Percentiles rank a stretch among this genome's conserved stretches.
phyloP scores from a whole-genome alignment of 1,140 invertebrate genomes.

The Riptortus pedestris region DNA sequence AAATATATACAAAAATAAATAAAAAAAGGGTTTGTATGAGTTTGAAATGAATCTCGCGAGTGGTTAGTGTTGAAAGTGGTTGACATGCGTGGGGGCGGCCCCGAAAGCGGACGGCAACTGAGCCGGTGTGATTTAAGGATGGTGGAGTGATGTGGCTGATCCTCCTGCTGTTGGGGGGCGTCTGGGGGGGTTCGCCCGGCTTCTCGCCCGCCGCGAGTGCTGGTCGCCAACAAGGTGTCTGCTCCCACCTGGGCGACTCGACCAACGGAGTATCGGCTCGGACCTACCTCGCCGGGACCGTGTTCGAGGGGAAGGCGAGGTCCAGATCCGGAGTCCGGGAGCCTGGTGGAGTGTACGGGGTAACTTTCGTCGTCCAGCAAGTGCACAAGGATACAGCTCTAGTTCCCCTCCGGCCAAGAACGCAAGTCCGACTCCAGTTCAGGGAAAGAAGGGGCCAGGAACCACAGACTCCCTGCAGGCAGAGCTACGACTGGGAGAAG shows the following conservation, averaged over 20 bases:
- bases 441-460: conserved; percentile 36
- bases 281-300: conserved; percentile 48
- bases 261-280: conserved; percentile 46
- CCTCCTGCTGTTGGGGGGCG: conserved; percentile 15
- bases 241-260: conserved; percentile 29
- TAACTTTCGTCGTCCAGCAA: conserved; percentile 52
- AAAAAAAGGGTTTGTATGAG: neutral
- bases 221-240: neutral
- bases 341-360: conserved; percentile 46
- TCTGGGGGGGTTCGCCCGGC: conserved; percentile 10
- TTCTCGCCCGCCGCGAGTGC: neutral
- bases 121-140: neutral
- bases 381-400: conserved; percentile 47
- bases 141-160: neutral
- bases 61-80: neutral
- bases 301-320: conserved; percentile 52
- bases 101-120: neutral
- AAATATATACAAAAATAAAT: neutral
- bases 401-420: neutral
- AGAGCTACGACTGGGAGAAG: conserved; percentile 29
- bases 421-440: conserved; percentile 41
- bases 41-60: neutral
- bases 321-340: conserved; percentile 47
- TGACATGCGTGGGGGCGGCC: neutral
- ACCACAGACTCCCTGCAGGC: conserved; percentile 34